Conservation (phyloP, 2,113 vertebrate genomes). For the Holacanthus passer region DNA sequence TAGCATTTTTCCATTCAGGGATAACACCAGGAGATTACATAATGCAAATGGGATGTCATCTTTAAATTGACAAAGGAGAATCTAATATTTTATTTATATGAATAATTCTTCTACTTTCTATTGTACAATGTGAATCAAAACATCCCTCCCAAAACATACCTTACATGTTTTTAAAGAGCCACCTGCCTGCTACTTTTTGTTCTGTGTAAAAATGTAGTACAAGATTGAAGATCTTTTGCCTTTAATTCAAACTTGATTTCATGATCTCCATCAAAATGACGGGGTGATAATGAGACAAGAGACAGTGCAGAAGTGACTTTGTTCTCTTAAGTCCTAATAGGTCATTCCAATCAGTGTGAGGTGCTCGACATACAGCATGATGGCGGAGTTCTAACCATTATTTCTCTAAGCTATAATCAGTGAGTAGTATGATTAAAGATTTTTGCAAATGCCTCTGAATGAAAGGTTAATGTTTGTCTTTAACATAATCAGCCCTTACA, state of each 20-base stretch:
- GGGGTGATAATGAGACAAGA: not conserved
- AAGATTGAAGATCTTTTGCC: no score
- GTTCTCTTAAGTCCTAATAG: not conserved
- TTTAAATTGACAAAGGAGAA: not conserved
- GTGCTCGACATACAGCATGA: not conserved
- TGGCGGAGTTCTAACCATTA: not conserved
- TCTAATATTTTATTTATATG: not conserved
- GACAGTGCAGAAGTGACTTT: not conserved
- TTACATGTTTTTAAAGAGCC: no score
- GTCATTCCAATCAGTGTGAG: not conserved
- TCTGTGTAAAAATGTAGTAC: no score
- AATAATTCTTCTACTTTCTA: not conserved
- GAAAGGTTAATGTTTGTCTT: not conserved
- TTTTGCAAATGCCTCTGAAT: slow-evolving; percentile 4
- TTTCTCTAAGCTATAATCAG: not conserved
- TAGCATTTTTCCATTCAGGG: not conserved
- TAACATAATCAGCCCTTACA: not conserved
- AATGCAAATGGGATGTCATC: not conserved
- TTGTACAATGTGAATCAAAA: not conserved
- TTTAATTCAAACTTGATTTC: no score
- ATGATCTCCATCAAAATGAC: not conserved
- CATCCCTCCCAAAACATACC: no score
- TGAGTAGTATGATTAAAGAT: not conserved
- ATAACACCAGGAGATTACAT: not conserved
- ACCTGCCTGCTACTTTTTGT: no score